These are phyloP conservation scores for Carpatolechia fugitivella DNA, from an alignment of 2,888 invertebrate species.

Conservation along the genomic window DNA sequence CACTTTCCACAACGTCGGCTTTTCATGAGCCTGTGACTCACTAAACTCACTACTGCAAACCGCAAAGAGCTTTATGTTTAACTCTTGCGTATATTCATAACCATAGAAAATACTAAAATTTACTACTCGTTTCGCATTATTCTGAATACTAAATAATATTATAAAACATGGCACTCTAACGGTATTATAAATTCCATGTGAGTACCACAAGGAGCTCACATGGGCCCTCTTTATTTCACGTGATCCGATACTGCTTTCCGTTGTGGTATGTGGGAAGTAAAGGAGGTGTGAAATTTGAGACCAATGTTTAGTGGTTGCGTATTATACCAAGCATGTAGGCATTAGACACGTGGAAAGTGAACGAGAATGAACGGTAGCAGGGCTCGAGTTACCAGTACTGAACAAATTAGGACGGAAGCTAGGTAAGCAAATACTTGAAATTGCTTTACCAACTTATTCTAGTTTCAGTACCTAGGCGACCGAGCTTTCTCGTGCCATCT, in stretches of 20 bases:
- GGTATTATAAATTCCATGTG: slow-evolving; percentile 21
- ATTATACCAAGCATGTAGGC: neutral
- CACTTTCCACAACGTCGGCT: slow-evolving; percentile 27
- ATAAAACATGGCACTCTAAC: no score
- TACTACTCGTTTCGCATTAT: no score
- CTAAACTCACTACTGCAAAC: neutral
- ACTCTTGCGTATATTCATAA: no score
- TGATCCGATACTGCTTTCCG: slow-evolving; percentile 28
- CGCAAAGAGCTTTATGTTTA: neutral
- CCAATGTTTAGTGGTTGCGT: slow-evolving; percentile 11
- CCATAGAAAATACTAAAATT: no score
- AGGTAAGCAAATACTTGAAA: neutral
- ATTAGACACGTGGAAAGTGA: slow-evolving; percentile 20
- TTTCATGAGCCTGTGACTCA: slow-evolving; percentile 7
- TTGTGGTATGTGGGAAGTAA: slow-evolving; percentile 30
- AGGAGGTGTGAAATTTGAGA: slow-evolving; percentile 16
- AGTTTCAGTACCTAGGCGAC: neutral
- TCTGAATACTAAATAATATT: no score
- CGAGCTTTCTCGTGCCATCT: no score
- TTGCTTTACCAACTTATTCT: neutral
- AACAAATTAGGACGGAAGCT: slow-evolving; percentile 11
- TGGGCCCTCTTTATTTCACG: slow-evolving; percentile 46
- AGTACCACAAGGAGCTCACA: slow-evolving; percentile 52
- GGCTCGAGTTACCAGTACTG: slow-evolving; percentile 12
- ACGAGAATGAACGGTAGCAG: slow-evolving; percentile 18